Evolutionary conservation across 2,113 vertebrate genomes (phyloP).

Genomic region (Hystrix brachyura): DNA sequence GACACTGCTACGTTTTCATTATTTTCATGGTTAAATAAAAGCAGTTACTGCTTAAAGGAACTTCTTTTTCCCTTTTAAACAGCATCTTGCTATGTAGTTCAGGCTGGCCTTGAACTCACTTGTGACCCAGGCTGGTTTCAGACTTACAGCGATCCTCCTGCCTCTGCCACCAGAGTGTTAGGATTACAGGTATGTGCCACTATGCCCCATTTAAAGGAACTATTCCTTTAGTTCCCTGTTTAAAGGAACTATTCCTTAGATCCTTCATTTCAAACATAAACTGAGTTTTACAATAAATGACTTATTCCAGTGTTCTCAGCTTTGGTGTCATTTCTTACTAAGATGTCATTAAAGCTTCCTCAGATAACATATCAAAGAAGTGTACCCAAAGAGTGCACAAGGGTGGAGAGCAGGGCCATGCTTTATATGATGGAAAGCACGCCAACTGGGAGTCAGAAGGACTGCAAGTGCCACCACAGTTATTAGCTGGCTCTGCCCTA

Average conservation of each 20-base stretch:
- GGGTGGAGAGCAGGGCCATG: neutral
- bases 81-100: neutral
- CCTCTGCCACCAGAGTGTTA: neutral
- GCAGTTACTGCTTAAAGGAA: neutral
- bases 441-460: neutral
- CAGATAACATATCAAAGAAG: neutral
- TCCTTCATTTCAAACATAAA: neutral
- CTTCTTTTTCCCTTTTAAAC: neutral
- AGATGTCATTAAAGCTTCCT: neutral
- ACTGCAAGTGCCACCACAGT: too few species aligned
- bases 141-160: neutral
- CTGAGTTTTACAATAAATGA: neutral
- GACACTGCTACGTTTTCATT: neutral
- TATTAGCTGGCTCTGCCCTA: neutral
- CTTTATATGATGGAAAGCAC: neutral
- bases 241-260: neutral
- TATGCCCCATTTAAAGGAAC: neutral
- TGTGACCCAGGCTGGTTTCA: neutral
- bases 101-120: neutral
- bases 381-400: neutral
- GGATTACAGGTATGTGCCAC: neutral
- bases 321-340: neutral
- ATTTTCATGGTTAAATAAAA: conserved; percentile 10
- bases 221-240: neutral
- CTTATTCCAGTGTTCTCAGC: neutral